A percentile compares a stretch with the other conserved stretches of the same genome.
Conservation (phyloP, 2,888 invertebrate genomes). For the Erebia aethiops region DNA sequence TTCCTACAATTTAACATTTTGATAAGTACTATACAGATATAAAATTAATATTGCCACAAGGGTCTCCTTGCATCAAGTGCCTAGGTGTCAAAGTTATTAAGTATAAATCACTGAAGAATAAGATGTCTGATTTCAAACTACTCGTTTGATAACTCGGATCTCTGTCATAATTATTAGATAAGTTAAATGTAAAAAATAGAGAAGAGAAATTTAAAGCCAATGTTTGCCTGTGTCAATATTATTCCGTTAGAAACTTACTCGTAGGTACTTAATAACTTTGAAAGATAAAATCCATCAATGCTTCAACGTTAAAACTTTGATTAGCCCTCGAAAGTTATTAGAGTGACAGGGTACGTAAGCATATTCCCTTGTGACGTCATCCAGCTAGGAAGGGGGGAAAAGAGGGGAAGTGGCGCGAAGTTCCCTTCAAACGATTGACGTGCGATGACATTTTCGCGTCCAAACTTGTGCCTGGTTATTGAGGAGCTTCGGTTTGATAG, state of each 20-base stretch:
- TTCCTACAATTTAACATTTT: too few relatives aligned
- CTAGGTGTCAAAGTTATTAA: too few relatives aligned
- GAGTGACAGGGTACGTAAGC: conserved; percentile 45
- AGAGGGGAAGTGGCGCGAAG: conserved; percentile 48
- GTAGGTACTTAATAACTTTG: conserved; percentile 14
- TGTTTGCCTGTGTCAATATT: not conserved
- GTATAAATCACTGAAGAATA: too few relatives aligned
- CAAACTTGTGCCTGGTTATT: conserved; percentile 62
- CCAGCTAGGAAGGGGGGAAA: conserved; percentile 41
- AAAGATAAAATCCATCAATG: conserved; percentile 41
- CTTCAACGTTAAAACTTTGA: conserved; percentile 49
- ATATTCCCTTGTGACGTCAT: conserved; percentile 60
- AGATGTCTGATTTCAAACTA: too few relatives aligned
- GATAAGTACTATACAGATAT: too few relatives aligned
- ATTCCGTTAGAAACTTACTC: conserved; percentile 13
- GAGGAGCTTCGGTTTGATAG: conserved; percentile 29
- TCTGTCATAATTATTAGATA: too few relatives aligned
- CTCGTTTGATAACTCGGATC: too few relatives aligned
- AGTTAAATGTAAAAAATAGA: too few relatives aligned
- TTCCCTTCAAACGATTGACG: conserved; percentile 71
- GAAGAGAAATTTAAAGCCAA: too few relatives aligned
- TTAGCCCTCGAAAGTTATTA: conserved; percentile 51
- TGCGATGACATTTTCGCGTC: conserved; percentile 66
- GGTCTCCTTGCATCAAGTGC: too few relatives aligned
- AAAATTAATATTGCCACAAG: too few relatives aligned